Base-by-base conservation (phyloP, 1,140 invertebrate genomes). In the Hycleus phaleratus region DNA sequence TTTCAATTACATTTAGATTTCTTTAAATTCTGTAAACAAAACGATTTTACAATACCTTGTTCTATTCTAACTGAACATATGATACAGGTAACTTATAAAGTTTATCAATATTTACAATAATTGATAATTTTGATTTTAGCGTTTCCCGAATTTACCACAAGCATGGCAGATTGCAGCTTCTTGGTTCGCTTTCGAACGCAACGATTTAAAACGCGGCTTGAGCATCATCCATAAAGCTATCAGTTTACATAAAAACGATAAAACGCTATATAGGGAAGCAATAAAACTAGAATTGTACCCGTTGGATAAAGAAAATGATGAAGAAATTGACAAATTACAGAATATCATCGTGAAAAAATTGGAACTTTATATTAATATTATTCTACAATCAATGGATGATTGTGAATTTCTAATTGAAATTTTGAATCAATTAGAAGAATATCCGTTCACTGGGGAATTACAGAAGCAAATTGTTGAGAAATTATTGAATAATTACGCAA, bases 11-110 rank as follows among this genome's bases (percentile, higher is more conserved):
- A 50, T 58, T 45, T 67, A 18, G 51, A 47, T 12, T 67, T 63
- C 52, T 65, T 65, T 38, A 65, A 68, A 11, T 70, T 68, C 59
- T 62, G 65, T 26, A 68, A 61, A 56, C 45, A 62, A 49, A 45
- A 39, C 42, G 59, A 61, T 45, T 61, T 55, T 42, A 49, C 55
- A 18, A 51, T 53, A 38, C 26, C 61, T 43, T 60, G 62, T 24
- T 56, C 60, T 38, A 25, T 61, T 24, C 55, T 49, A 43, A 39
- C 68, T 43, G 46, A 59, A 38, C 63, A 66, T 43, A 68, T 69
- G 65, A 59, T 66, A 5, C 61, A 67, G 59, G 62, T 68, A 61
- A 44, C 12, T 5, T 47, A 45, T 45, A 32, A 46, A 47, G 6
- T 10, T 39, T 39, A 39, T 42, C 6, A 44, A 26, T 55, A 11